phyloP scores from a whole-genome alignment of 2,888 invertebrate species.

The Neocrepidodera transversa region DNA sequence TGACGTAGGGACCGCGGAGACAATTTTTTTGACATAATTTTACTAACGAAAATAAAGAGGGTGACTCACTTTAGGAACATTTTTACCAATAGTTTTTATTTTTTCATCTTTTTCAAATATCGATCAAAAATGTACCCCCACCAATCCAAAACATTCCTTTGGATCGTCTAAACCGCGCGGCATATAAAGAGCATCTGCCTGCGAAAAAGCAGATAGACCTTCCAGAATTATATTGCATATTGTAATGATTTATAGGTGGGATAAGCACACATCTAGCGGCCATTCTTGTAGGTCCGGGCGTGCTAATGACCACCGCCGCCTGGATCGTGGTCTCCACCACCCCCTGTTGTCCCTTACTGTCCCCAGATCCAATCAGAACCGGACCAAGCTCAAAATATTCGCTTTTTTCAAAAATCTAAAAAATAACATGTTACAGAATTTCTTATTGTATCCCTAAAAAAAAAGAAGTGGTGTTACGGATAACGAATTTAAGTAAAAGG shows the following conservation, averaged over 20 bases:
- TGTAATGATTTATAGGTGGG: conserved; percentile 63
- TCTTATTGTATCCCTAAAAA: too few relatives aligned
- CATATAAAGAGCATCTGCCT: conserved; percentile 62
- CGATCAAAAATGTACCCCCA: neutral
- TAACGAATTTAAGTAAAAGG: too few relatives aligned
- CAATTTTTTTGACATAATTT: too few relatives aligned
- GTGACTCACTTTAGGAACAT: too few relatives aligned
- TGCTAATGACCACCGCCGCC: conserved; percentile 62
- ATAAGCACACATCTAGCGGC: conserved; percentile 62
- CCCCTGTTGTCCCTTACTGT: conserved; percentile 31
- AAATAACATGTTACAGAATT: too few relatives aligned
- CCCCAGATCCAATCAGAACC: conserved; percentile 31
- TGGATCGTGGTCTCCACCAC: conserved; percentile 57
- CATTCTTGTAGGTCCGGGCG: conserved; percentile 62
- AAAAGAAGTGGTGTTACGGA: too few relatives aligned
- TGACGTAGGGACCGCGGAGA: too few relatives aligned
- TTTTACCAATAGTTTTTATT: too few relatives aligned
- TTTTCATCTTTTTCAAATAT: too few relatives aligned
- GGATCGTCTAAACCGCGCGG: conserved; percentile 25
- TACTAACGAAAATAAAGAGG: too few relatives aligned
- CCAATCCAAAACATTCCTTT: conserved; percentile 16
- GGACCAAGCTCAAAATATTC: neutral
- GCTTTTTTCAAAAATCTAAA: too few relatives aligned
- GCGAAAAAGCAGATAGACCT: conserved; percentile 61
- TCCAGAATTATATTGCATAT: conserved; percentile 63